phyloP scores from a whole-genome alignment of 30 jellyfish, hydroid and myxozoan genomes.

The Hydra vulgaris region DNA sequence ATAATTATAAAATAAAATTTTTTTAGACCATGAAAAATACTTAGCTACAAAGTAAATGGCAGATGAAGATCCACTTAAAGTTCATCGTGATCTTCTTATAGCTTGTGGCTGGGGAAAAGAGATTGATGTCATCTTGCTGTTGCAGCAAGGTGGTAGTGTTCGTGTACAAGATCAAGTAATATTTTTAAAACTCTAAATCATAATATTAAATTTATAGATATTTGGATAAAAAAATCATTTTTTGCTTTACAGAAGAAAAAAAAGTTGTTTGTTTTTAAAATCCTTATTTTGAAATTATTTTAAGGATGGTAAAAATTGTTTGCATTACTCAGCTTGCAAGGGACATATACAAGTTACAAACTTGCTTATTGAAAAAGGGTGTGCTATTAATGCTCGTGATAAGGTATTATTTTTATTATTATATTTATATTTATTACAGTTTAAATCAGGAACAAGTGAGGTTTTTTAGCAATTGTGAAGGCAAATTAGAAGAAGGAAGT shows the following conservation, averaged over 20 bases:
- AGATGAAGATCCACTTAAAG: conserved; percentile 63
- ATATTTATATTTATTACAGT: background rate
- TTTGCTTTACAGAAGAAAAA: background rate
- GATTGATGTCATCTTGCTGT: conserved; percentile 60
- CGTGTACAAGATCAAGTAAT: conserved; percentile 86
- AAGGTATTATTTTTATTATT: too few species aligned
- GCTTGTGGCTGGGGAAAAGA: conserved; percentile 97
- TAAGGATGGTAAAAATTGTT: conserved; percentile 77
- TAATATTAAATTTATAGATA: background rate
- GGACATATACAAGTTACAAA: conserved; percentile 77
- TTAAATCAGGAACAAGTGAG: background rate
- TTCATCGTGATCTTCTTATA: conserved; percentile 60
- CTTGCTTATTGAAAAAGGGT: conserved; percentile 48
- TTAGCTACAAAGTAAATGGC: conserved; percentile 67
- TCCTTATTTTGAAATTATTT: too few species aligned
- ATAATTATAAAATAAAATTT: too few species aligned
- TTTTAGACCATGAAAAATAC: too few species aligned
- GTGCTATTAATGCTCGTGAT: conserved; percentile 66
- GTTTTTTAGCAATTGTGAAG: background rate
- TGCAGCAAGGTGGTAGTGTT: conserved; percentile 95
- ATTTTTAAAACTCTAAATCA: background rate
- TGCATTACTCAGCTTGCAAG: conserved; percentile 80
- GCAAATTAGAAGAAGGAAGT: too few species aligned
- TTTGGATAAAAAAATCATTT: background rate
- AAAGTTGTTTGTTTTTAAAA: too few species aligned